Base-by-base conservation (phyloP, 2,888 invertebrate species). In the Epistrophe eligans region DNA sequence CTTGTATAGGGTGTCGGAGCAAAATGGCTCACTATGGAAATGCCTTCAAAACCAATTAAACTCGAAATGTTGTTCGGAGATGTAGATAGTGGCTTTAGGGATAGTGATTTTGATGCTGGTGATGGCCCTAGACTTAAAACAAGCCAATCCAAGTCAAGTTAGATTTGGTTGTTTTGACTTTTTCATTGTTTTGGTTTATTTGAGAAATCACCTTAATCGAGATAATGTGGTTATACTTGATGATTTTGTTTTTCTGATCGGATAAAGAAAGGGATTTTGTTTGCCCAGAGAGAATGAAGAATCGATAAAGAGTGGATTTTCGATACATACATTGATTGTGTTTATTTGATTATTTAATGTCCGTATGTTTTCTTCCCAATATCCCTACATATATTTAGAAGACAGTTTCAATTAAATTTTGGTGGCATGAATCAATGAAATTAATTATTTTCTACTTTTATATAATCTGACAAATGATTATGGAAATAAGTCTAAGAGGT, bases 1-100 rank as follows among this genome's bases (percentile, higher is more conserved):
- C 7, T 60, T 19, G 13, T 60, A n/a, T n/a, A 7, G 40, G 28
- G 9, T 43, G 62, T 4, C 7, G 13, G 57, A 17, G 19, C 8
- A 58, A 74, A 64, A 76, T 64, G 64, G 38, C 58, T 58, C 84
- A 84, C 71, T 76, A 76, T 79, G 66, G 66, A 71, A 62, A 79
- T 71, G 50, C 76, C 71, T 79, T 79, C 58, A 66, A 79, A 84
- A 71, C 57, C 79, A 84, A 76, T 84, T 84, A 84, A 84, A 79
- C 50, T 70, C 64, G 66, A 76, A 76, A 84, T 76, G 76, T 71
- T 74, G 50, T 77, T 58, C 52, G 43, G 17, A 19, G 24, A 24
- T 24, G 43, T 13, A n/a, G n/a, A 43, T 8, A 11, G 40, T 40
- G 24, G 24, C 8, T 64, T n/a, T 4, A n/a, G 43, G 24, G 15